Evolutionary conservation across 2,113 vertebrate species (phyloP).

Genomic region (Sialia sialis): DNA sequence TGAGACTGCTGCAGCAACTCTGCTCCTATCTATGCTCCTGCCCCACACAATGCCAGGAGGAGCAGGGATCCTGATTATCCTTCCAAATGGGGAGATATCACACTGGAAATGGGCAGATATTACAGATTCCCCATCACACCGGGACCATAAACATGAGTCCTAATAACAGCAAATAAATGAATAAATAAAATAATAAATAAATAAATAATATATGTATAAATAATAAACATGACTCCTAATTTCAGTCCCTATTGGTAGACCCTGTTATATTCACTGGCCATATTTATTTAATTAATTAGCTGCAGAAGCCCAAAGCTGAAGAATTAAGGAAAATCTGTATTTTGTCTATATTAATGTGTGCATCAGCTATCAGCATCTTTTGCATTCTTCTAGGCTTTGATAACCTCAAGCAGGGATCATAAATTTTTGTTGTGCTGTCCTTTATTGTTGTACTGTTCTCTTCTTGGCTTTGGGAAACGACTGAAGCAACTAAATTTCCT

Average conservation of each 20-base stretch:
- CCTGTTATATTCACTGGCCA: not conserved
- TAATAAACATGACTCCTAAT: too few relatives aligned
- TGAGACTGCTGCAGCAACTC: not conserved
- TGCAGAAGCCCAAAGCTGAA: not conserved
- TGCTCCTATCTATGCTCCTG: not conserved
- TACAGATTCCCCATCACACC: not conserved
- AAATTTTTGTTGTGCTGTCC: not conserved
- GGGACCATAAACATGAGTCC: rapidly evolving
- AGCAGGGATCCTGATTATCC: not conserved
- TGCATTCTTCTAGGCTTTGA: not conserved
- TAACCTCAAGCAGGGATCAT: not conserved
- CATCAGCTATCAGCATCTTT: not conserved
- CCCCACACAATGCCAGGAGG: not conserved
- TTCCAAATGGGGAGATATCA: rapidly evolving
- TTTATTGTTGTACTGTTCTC: not conserved
- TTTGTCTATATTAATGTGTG: not conserved
- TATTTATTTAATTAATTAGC: not conserved
- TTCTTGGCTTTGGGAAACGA: not conserved
- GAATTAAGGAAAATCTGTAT: not conserved
- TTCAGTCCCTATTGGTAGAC: not conserved
- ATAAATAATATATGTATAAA: too few relatives aligned
- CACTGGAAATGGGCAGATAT: not conserved
- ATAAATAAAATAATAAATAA: too few relatives aligned
- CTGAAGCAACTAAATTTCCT: not conserved
- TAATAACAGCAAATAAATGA: too few relatives aligned